These are phyloP conservation scores for Myripristis jacobus DNA, from an alignment of 2,797 vertebrate species.

Conservation along the genomic window DNA sequence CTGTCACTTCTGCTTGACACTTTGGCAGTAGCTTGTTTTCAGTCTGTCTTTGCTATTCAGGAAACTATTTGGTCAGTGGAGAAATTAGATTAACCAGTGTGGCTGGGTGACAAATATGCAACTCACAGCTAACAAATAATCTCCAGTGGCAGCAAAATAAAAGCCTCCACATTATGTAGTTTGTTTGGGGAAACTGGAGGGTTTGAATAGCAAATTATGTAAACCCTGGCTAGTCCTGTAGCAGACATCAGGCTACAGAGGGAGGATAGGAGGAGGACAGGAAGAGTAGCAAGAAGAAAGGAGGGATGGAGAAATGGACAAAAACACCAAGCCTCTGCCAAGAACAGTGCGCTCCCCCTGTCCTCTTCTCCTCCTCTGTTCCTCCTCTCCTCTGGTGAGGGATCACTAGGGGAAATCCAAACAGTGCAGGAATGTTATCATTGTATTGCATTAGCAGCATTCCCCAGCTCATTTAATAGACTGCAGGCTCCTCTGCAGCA, in stretches of 20 bases:
- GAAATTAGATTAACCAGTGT: constrained; percentile 36
- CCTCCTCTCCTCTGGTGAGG: constrained; percentile 65
- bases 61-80: neutral
- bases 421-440: constrained; percentile 83
- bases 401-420: constrained; percentile 83
- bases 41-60: neutral
- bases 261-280: constrained; percentile 35
- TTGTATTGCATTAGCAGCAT: constrained; percentile 83
- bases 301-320: constrained; percentile 51
- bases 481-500: constrained; percentile 71
- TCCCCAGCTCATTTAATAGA: constrained; percentile 78
- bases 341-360: constrained; percentile 58
- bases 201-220: neutral
- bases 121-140: neutral
- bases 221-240: neutral
- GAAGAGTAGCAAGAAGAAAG: constrained; percentile 33
- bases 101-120: neutral
- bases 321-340: constrained; percentile 67
- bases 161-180: neutral
- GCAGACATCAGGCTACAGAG: constrained; percentile 33
- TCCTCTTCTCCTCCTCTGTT: constrained; percentile 51
- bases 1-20: neutral
- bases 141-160: neutral
- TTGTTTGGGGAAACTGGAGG: neutral
- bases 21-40: constrained; percentile 11